These are phyloP conservation scores for Micrasema minimum DNA, from an alignment of 1,140 invertebrate genomes.

Conservation along the genomic window DNA sequence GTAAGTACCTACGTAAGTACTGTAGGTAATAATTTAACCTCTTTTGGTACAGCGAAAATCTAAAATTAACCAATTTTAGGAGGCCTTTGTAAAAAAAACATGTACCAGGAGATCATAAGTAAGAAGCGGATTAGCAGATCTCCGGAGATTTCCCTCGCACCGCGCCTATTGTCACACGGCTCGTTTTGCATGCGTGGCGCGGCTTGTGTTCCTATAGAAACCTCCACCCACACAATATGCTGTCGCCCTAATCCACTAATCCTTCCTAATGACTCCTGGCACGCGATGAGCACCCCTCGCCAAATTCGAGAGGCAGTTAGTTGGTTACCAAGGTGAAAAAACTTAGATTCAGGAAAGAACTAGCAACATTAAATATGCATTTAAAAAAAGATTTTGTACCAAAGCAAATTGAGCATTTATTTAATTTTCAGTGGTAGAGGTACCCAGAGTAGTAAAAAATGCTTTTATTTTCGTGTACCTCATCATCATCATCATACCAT, in stretches of 20 bases:
- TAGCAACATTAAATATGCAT: neutral
- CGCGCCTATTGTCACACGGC: neutral
- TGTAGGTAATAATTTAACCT: too few species aligned
- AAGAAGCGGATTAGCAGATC: neutral
- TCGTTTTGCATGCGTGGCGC: slow-evolving; percentile 5
- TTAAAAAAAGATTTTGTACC: neutral
- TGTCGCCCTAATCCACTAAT: slow-evolving; percentile 50
- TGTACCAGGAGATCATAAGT: neutral
- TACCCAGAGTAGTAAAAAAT: too few species aligned
- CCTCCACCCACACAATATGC: slow-evolving; percentile 22
- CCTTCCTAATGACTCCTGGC: slow-evolving; percentile 52
- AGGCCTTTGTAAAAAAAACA: neutral
- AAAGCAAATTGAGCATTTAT: too few species aligned
- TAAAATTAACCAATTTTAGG: too few species aligned
- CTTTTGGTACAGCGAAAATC: too few species aligned
- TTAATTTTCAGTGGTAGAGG: too few species aligned
- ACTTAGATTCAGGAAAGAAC: slow-evolving; percentile 23
- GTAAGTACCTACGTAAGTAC: too few species aligned
- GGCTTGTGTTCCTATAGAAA: neutral
- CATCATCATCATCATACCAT: too few species aligned
- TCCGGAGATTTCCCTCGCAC: neutral
- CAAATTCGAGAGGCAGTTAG: slow-evolving; percentile 26
- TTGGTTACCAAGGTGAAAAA: slow-evolving; percentile 33
- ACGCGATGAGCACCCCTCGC: slow-evolving; percentile 41
- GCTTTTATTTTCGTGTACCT: too few species aligned